Base-by-base conservation (phyloP, 2,113 vertebrate species). In the Labeo catla region DNA sequence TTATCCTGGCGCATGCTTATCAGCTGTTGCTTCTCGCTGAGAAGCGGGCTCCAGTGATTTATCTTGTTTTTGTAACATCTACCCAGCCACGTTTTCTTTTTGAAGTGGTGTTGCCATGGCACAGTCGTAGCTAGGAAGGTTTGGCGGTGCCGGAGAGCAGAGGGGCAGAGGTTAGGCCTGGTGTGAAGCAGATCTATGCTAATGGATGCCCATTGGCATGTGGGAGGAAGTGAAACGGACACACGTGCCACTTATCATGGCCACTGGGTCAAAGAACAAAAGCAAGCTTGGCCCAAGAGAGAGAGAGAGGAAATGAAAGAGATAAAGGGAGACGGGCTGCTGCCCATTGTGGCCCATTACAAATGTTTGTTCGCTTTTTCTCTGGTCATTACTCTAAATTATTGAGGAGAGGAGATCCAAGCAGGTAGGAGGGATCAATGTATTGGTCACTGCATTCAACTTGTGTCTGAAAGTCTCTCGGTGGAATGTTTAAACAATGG, bases 1-100 rank as follows among this genome's bases (percentile, higher is more conserved):
- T 89, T 89, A 89, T 73, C 84, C 65, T 89, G 86, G 79, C 81
- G 74, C 72, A 87, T 89, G 88, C 86, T 89, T 89, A 89, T 89
- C 88, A 84, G 77, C 84, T 86, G 87, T 66, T 85, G 76, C 85
- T 66, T 61, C 50, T 85, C 49, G 36, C 73, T 16, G n/a, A 59
- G 61, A 86, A 85, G 70, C 74, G 77, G 76, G 83, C 74, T 54
- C 66, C 57, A 47, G 70, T 90, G 88, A 88, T 85, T 90, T 90
- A 88, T 87, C 85, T 80, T 54, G 59, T 87, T 84, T 66, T 16
- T 82, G 54, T 85, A 84, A 68, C 79, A 85, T 89, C 74, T 87
- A 83, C 83, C 81, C 73, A 80, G 66, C 66, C 21, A 76, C 68
- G 34, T 36, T 84, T 83, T 86, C 76, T 84, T 84, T 89, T 88